Percentiles rank a stretch among this genome's conserved stretches.
Conservation (phyloP, 2,113 vertebrate species). For the Fulmarus glacialis region DNA sequence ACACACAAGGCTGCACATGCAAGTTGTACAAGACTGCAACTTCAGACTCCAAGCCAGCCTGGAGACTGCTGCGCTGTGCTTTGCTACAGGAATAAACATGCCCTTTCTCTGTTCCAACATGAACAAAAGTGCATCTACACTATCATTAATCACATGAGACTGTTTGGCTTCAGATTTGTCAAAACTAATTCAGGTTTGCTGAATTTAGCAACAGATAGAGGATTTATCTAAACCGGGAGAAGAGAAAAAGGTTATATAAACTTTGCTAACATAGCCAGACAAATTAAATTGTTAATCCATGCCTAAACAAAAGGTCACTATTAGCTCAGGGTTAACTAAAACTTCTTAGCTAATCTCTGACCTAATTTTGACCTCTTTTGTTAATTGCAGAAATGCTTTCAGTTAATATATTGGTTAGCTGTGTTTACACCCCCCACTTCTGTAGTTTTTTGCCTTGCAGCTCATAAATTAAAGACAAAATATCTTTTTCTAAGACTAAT, state of each 20-base stretch:
- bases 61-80: background rate
- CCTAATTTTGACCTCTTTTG: constrained; percentile 1
- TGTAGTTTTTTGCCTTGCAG: background rate
- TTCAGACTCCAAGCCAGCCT: background rate
- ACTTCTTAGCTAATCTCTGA: constrained; percentile 14
- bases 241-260: constrained; percentile 31
- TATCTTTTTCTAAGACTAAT: background rate
- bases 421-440: background rate
- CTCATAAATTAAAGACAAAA: constrained; percentile 17
- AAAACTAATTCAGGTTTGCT: background rate
- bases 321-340: constrained; percentile 18
- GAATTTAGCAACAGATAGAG: background rate
- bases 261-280: background rate
- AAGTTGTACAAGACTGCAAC: background rate
- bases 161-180: constrained; percentile 24
- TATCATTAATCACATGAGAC: background rate
- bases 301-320: constrained; percentile 21
- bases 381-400: constrained; percentile 11
- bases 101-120: background rate
- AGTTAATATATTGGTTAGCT: background rate
- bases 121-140: background rate
- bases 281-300: constrained; percentile 5
- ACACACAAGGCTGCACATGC: rapidly evolving
- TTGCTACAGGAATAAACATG: background rate
- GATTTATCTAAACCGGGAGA: background rate